Evolutionary conservation across 2,113 vertebrate species (phyloP).

Genomic region (Lethenteron camtschaticum): DNA sequence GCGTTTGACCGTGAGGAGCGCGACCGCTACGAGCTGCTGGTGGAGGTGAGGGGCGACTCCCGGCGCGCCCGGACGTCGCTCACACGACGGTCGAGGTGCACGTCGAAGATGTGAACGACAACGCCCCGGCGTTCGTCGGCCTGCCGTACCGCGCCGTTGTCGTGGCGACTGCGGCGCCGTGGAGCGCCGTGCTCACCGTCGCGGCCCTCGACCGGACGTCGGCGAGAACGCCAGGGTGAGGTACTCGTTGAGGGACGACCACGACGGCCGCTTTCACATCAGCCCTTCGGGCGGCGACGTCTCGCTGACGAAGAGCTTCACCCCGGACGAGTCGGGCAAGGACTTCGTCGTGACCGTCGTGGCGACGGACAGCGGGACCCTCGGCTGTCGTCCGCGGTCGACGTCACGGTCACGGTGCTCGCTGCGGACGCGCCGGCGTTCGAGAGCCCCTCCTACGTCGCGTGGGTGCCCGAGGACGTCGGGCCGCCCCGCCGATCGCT

Average conservation of each 20-base stretch:
- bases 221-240: conserved; percentile 67
- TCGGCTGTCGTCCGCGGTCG: conserved; percentile 37
- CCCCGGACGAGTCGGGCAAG: conserved; percentile 67
- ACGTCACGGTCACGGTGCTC: conserved; percentile 53
- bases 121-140: conserved; percentile 60
- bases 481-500: conserved; percentile 55
- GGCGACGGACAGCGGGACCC: conserved; percentile 50
- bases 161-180: conserved; percentile 68
- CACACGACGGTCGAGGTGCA: conserved; percentile 61
- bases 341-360: conserved; percentile 32
- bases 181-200: conserved; percentile 54
- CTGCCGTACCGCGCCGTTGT: conserved; percentile 91
- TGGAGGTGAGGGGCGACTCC: conserved; percentile 51
- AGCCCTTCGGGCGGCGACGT: conserved; percentile 40
- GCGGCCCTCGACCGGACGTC: conserved; percentile 67
- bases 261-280: conserved; percentile 69
- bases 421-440: conserved; percentile 75
- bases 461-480: conserved; percentile 61
- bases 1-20: conserved; percentile 63
- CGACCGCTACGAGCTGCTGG: conserved; percentile 69
- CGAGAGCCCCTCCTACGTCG: conserved; percentile 71
- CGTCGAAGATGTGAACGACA: conserved; percentile 80
- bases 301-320: conserved; percentile 35
- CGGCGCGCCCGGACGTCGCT: conserved; percentile 38
- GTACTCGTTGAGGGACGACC: conserved; percentile 52